phyloP scores from a whole-genome alignment of 1,140 invertebrate genomes.

The Spodoptera frugiperda region DNA sequence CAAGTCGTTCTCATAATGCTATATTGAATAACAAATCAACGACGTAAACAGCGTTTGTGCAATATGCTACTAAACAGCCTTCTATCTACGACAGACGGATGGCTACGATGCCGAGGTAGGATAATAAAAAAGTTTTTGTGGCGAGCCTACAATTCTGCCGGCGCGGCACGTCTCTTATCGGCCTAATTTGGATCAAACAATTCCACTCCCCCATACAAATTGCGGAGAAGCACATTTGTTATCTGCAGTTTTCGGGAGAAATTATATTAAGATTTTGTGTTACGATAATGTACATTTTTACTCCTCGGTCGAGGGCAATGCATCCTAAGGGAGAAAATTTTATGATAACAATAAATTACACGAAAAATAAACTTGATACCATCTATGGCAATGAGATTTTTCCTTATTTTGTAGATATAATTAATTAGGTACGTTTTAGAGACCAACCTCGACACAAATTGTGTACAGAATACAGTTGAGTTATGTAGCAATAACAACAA shows the following conservation, averaged over 20 bases:
- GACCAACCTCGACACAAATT: neutral
- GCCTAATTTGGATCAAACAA: conserved; percentile 78
- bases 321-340: conserved; percentile 62
- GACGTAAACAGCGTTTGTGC: conserved; percentile 39
- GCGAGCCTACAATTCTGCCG: conserved; percentile 56
- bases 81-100: conserved; percentile 36
- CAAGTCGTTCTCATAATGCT: conserved; percentile 39
- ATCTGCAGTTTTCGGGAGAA: conserved; percentile 77
- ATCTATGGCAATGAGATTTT: conserved; percentile 63
- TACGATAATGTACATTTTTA: conserved; percentile 78
- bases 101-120: conserved; percentile 44
- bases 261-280: conserved; percentile 80
- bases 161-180: conserved; percentile 71
- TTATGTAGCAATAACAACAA: neutral
- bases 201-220: conserved; percentile 74
- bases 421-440: conserved; percentile 10
- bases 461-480: neutral
- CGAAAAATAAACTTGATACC: conserved; percentile 67
- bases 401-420: conserved; percentile 44
- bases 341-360: conserved; percentile 75
- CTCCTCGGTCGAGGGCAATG: conserved; percentile 57
- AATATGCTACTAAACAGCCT: conserved; percentile 48
- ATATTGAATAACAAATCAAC: conserved; percentile 63
- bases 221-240: conserved; percentile 75
- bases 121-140: conserved; percentile 68